phyloP scores from a whole-genome alignment of 2,797 vertebrate species.

The Columba guinea region DNA sequence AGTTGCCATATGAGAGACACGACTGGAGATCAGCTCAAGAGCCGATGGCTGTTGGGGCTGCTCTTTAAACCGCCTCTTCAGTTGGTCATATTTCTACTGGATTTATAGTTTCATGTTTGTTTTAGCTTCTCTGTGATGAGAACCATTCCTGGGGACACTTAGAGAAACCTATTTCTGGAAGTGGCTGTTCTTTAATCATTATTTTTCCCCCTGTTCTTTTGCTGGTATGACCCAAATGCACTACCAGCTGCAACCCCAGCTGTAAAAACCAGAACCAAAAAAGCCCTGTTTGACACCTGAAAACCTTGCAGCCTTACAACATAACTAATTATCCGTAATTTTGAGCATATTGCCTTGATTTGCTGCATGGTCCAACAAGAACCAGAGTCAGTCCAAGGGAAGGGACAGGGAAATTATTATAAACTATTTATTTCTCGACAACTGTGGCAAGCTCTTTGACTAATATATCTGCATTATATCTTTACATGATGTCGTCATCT shows the following conservation, averaged over 20 bases:
- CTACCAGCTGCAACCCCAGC: not conserved
- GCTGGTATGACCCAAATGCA: accelerated
- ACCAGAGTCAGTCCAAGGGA: not conserved
- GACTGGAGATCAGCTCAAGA: not conserved
- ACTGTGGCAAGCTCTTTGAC: not conserved
- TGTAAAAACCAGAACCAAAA: not conserved
- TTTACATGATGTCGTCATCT: not conserved
- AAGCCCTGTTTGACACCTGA: not conserved
- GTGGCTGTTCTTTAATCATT: not conserved
- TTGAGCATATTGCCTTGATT: not conserved
- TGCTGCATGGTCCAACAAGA: not conserved
- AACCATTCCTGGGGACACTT: not conserved
- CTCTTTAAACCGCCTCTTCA: not conserved
- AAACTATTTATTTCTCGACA: not conserved
- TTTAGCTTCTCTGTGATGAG: not conserved
- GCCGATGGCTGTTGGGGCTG: not conserved
- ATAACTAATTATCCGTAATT: accelerated
- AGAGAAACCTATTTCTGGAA: not conserved
- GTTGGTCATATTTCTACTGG: not conserved
- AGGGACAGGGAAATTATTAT: not conserved
- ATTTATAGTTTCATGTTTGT: not conserved
- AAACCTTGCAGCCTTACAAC: not conserved
- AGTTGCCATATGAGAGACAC: not conserved
- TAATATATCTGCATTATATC: not conserved
- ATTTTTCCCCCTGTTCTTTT: not conserved